Base-by-base conservation (phyloP, 2,113 vertebrate genomes). In the Oxyruncus cristatus region DNA sequence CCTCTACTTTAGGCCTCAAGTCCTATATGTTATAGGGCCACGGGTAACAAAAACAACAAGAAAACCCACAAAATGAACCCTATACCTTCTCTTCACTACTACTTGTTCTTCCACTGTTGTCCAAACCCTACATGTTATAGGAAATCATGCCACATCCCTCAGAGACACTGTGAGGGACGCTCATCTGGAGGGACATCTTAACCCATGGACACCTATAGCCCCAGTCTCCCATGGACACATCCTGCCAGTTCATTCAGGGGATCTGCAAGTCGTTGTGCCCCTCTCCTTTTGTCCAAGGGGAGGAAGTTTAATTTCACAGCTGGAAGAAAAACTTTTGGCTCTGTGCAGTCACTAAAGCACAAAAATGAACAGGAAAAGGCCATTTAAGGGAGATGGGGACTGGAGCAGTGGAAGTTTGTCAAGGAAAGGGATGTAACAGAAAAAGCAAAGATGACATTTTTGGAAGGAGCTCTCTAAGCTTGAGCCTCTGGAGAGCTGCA, bases 361-460 rank as follows among this genome's bases (percentile, higher is more conserved):
- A 73, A 52, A 85, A 85, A 56, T 15, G 20, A 94, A 56, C 35
- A 71, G 85, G 19, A 89, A 74, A 74, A 80, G 12, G 13, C 50
- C 32, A n/a, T 88, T 91, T 93, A 61, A 74, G 73, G 86, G 30
- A 55, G 18, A 21, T 1, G 1, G 33, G 28, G 33, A 71, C 52
- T 44, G 55, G 30, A 90, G 55, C 24, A 77, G 67, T 27, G 49
- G 27, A 88, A 83, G 44, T 67, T 77, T 96, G 87, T 91, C 56
- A 87, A 76, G 59, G 19, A 62, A 11, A 79, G 12, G 46, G 47
- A 86, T 53, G 22, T 49, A 84, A 75, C 22, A 56, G 76, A 83
- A 55, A 61, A 24, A 85, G 68, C 35, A 87, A 93, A 87, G 17
- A 61, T 2, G 5, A 63, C 27, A 72, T 68, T 93, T 97, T 93